Evolutionary conservation across 2,888 invertebrate species (phyloP), one percentile per base, ranked within the genome.

Genomic region (Drosophila conformis): DNA sequence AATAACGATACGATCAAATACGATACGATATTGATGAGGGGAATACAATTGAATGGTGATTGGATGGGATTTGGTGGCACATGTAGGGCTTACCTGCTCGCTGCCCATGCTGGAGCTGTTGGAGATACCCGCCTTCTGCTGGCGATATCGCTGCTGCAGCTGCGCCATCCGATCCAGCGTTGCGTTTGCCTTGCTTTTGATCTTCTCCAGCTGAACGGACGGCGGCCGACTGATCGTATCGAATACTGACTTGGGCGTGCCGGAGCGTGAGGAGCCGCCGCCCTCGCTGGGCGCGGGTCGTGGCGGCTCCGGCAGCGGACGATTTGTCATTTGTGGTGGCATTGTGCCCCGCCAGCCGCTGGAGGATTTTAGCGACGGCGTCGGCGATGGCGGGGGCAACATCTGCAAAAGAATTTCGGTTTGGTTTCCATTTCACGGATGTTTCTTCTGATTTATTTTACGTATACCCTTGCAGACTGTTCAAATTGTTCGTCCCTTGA

Each of bases 221-320:
- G 93, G 93, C 21, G 93, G 93, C 4, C 91, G 85, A 65, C 92
- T 92, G 69, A 93, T 93, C 31, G 87, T 74, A 78, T 93, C 93
- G 69, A 93, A 93, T 8, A 91, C 91, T 40, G 93, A 93, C 71
- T 90, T 91, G 21, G 93, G 93, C 27, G 93, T 93, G 4, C 87
- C 91, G 10, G 92, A 92, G 6, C 92, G 87, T 4, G 93, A 93
- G 27, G 92, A 91, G 25, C 85, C 84, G 27, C 91, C 89, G 40
- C 90, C 91, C 52, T 92, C 90, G 38, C 91, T 91, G 61, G 91
- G 90, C 21, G 88, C 84, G 29, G 77, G 42, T 49, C 90, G 89
- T 18, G 95, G 95, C 40, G 95, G 94, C 15, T 95, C 94, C 21
- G 95, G 95, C 70, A 95, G 89, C 10, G 95, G 95, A 54, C 95